A percentile compares a stretch with the other conserved stretches of the same genome.
These are phyloP conservation scores for Rhinichthys klamathensis DNA, from an alignment of 2,113 vertebrate species.

Conservation along the genomic window DNA sequence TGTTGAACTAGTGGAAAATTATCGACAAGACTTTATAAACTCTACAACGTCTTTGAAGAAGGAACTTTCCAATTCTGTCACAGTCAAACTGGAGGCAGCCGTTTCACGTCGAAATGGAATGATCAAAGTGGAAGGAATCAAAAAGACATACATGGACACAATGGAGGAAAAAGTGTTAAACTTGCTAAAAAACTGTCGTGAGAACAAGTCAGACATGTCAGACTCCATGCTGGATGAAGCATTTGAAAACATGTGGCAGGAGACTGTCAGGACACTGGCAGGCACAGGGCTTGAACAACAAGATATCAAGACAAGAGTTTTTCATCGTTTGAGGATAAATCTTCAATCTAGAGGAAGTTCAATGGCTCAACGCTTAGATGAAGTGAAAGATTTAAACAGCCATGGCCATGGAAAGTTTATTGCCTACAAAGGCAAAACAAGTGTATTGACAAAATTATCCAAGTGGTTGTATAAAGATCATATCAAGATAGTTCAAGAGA, in stretches of 20 bases:
- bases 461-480: no score
- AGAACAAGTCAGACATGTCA: constrained; percentile 27
- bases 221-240: constrained; percentile 38
- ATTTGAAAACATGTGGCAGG: constrained; percentile 72
- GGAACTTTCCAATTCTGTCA: constrained; percentile 48
- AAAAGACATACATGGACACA: constrained; percentile 30
- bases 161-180: constrained; percentile 62
- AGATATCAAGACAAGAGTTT: constrained; percentile 53
- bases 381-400: neutral
- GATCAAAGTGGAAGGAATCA: constrained; percentile 49
- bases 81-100: neutral
- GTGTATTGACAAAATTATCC: no score
- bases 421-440: neutral
- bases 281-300: constrained; percentile 1
- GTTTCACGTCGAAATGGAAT: constrained; percentile 36
- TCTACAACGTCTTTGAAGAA: constrained; percentile 51
- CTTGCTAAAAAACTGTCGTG: constrained; percentile 42
- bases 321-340: constrained; percentile 43
- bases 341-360: constrained; percentile 31
- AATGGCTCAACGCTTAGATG: constrained; percentile 33
- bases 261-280: neutral
- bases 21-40: constrained; percentile 63
- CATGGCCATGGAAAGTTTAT: neutral
- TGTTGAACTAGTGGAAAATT: constrained; percentile 67
- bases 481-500: neutral